Evolutionary conservation across 2,797 vertebrate species (phyloP), one percentile per base, ranked within the genome.

Genomic region (Pyrocephalus nanus): DNA sequence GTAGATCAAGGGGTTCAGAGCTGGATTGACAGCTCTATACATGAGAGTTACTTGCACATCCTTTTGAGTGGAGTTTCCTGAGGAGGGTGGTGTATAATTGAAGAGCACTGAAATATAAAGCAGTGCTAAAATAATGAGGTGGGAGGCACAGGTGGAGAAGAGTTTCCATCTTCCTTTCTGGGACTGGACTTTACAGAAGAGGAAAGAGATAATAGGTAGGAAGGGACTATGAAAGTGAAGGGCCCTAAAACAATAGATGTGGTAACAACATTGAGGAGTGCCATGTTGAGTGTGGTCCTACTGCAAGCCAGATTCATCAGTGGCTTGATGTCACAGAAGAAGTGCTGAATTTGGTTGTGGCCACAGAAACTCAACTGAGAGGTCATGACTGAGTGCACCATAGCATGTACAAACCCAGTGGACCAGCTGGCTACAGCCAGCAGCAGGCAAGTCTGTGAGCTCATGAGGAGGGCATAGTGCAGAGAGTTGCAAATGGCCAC

Each of bases 271-370:
- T 86, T 94, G 60, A 96, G 95, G 38, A 96, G 72, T 30, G 54
- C 61, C 73, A 94, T 36, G 10, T 93, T 96, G 74, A 73, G n/a
- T 19, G 86, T 71, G 6, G 87, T 93, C 57, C 86, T 74, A 8
- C 86, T 83, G 42, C 96, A 97, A 64, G 96, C 90, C 51, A 95
- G 53, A 48, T 42, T 58, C 84, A 97, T 48, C 34, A 97, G 77
- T 2, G 95, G 93, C 45, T 94, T 95, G 69, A 96, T 89, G 55
- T 97, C 94, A 16, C 96, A 97, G 77, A 96, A 96, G 87, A 96
- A 96, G 67, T 97, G 97, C 2, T 58, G 48, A 17, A 97, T 55
- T 34, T 64, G 60, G 32, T 54, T 65, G n/a, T 58, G 86, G 48
- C 75, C 92, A 26, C 96, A 95, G 79, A 96, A 97, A 12, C 50